phyloP scores from a whole-genome alignment of 2,113 vertebrate species.

The Glaucomys volans region DNA sequence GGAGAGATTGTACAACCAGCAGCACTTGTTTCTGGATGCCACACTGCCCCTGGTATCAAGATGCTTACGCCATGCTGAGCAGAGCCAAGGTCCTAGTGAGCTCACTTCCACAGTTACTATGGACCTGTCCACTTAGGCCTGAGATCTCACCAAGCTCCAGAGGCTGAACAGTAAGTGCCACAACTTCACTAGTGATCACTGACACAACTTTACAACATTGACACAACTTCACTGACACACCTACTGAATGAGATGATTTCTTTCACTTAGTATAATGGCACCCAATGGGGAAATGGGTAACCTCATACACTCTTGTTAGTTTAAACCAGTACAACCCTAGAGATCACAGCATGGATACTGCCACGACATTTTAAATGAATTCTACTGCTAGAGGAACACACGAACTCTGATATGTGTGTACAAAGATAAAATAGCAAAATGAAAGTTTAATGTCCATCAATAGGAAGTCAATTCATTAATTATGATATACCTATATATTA shows the following conservation, averaged over 20 bases:
- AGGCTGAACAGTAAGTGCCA: not conserved
- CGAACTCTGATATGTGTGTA: not conserved
- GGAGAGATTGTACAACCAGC: not conserved
- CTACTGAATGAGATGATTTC: not conserved
- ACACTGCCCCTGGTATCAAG: accelerated
- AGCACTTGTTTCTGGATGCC: not conserved
- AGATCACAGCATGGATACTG: not conserved
- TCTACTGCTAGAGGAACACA: not conserved
- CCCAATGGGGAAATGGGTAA: not conserved
- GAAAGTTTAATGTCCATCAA: not conserved
- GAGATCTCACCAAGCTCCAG: not conserved
- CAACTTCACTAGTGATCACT: not conserved
- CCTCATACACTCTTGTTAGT: not conserved
- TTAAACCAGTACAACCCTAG: not conserved
- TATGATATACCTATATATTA: not conserved
- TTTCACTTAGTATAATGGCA: not conserved
- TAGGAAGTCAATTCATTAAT: not conserved
- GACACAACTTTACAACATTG: too few species aligned
- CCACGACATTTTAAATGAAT: not conserved
- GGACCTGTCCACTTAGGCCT: not conserved
- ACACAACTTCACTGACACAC: not conserved
- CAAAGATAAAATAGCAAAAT: not conserved
- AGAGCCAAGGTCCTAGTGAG: not conserved
- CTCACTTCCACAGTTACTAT: not conserved
- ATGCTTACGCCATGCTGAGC: not conserved